Conservation (phyloP, 2,888 invertebrate genomes). For the Euphydryas editha region DNA sequence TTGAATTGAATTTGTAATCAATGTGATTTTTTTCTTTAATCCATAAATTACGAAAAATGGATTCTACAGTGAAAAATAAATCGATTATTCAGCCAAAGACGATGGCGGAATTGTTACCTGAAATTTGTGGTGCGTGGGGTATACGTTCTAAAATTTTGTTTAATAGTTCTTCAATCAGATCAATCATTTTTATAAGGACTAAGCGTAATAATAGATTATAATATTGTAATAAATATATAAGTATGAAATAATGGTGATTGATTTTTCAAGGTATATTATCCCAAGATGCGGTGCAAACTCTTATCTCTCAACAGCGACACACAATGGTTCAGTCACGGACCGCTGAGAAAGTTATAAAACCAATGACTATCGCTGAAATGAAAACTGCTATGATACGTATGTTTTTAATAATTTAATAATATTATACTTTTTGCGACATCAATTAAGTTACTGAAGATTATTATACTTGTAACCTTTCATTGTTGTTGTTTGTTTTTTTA, state of each 20-base stretch:
- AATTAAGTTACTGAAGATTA: neutral
- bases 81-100: conserved; percentile 54
- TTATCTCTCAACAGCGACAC: conserved; percentile 60
- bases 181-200: neutral
- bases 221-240: neutral
- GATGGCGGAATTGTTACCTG: conserved; percentile 66
- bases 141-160: conserved; percentile 10
- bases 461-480: neutral
- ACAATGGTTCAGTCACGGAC: conserved; percentile 55
- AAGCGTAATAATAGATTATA: no score
- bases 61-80: conserved; percentile 50
- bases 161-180: neutral
- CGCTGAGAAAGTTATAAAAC: conserved; percentile 57
- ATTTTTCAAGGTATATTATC: conserved; percentile 59
- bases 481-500: neutral
- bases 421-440: no score
- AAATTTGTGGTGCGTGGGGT: conserved; percentile 56
- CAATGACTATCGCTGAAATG: conserved; percentile 69
- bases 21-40: conserved; percentile 6
- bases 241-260: neutral
- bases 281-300: conserved; percentile 54
- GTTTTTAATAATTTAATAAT: neutral
- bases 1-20: conserved; percentile 38
- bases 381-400: conserved; percentile 57
- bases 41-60: conserved; percentile 54